Base-by-base conservation (phyloP, 2,888 invertebrate genomes). In the Galeruca laticollis region DNA sequence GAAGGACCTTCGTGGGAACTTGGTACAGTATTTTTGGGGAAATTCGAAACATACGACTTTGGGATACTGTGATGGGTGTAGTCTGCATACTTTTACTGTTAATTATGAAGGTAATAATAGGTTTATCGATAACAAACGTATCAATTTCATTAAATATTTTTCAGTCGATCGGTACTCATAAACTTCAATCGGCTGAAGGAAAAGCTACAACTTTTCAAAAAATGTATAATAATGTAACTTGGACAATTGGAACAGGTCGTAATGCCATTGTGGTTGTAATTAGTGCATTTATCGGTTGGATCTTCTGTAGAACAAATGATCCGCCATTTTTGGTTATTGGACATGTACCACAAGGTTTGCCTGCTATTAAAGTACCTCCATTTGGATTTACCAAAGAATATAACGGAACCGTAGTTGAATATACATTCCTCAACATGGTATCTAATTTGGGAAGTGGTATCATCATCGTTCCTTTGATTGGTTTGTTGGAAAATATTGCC, bases 401-500 rank as follows among this genome's bases (percentile, higher is more conserved):
- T 13, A 89, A 89, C 75, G 83, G 83, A 49, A 89, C 81, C 10
- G 59, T 61, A 0, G 59, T 68, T 0, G 56, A 52, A 0, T 86
- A 86, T 73, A 81, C 82, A 75, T 93, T 94, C 82, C 78, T 90
- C 33, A 91, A 93, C 56, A 94, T 95, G 91, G 87, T 92, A 61
- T 88, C 92, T 72, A 91, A 93, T 84, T 88, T 97, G 82, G 95
- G 96, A 62, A 92, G 94, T 43, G 96, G 96, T 31, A 87, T 97
- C 60, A 87, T 94, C 64, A 95, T 98, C 21, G 90, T 97, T 61
- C 96, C 97, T 0, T 86, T 98, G 31, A 92, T 97, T 78, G 94
- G 94, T n/a, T 87, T 97, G 43, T 90, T 98, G 84, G 97, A 97
- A 84, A 94, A 94, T 80, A 94, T 98, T 77, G 94, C 97, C n/a